phyloP scores from a whole-genome alignment of 2,113 vertebrate genomes.

The Hippocampus barbouri region DNA sequence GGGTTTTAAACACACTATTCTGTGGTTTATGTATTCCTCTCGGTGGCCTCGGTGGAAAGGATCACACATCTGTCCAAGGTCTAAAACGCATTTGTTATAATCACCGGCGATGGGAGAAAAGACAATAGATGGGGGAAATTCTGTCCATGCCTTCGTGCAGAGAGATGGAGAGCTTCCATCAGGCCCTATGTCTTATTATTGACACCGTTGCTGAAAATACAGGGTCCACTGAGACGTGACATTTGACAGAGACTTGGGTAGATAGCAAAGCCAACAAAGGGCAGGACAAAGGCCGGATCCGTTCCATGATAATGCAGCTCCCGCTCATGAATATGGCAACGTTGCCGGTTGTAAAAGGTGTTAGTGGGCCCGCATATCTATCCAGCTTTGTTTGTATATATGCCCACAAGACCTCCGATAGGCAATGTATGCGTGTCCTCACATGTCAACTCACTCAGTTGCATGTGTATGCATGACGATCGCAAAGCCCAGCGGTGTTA shows the following conservation, averaged over 20 bases:
- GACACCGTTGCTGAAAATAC: conserved; percentile 69
- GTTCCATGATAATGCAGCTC: conserved; percentile 54
- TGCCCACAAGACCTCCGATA: not conserved
- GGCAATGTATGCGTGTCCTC: conserved; percentile 10
- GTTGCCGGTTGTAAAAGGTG: conserved; percentile 26
- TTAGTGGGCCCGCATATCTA: conserved; percentile 7
- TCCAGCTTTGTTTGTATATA: conserved; percentile 14
- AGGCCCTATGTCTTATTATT: conserved; percentile 68
- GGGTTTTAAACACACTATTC: no score
- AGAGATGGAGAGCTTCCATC: conserved; percentile 41
- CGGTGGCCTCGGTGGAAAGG: not conserved
- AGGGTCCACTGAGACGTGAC: conserved; percentile 68
- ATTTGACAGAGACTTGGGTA: conserved; percentile 62
- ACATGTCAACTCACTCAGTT: conserved; percentile 6
- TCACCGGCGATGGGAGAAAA: not conserved
- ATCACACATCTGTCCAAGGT: not conserved
- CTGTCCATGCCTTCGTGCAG: conserved; percentile 38
- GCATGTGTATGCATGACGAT: conserved; percentile 12
- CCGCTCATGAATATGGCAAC: conserved; percentile 66
- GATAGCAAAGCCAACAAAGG: conserved; percentile 68
- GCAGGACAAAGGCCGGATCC: conserved; percentile 56
- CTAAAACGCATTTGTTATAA: conserved; percentile 8
- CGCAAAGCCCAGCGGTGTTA: conserved; percentile 20
- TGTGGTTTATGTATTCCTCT: no score
- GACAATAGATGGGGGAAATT: not conserved